Evolutionary conservation across 2,113 vertebrate species (phyloP).

Genomic region (Strigops habroptila): DNA sequence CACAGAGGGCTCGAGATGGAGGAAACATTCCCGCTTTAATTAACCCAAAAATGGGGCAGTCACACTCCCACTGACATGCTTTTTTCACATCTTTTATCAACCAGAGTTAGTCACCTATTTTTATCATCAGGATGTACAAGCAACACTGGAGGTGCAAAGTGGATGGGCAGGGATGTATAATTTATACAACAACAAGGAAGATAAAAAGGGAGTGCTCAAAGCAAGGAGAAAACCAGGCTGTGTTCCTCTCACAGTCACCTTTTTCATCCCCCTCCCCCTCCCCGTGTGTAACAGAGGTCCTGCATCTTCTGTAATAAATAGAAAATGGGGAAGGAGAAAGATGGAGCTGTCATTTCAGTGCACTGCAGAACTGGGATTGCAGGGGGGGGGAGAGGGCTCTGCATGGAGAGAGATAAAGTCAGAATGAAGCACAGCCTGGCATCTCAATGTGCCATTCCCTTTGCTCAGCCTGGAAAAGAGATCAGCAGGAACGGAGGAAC

Average conservation of each 20-base stretch:
- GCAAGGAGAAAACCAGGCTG: neutral
- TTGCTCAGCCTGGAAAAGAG: neutral
- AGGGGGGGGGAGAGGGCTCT: neutral
- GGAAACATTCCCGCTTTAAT: neutral
- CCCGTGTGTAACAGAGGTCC: neutral
- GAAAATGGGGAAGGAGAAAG: neutral
- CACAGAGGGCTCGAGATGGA: neutral
- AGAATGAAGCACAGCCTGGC: neutral
- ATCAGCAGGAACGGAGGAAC: neutral
- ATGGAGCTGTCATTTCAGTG: neutral
- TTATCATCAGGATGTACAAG: neutral
- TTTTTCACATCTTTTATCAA: neutral
- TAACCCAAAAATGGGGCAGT: conserved; percentile 1
- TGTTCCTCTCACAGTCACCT: neutral
- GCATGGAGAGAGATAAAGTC: neutral
- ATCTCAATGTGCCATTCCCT: neutral
- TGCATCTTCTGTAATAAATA: neutral
- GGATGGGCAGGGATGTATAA: neutral
- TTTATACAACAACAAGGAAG: neutral
- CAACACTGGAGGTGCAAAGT: conserved; percentile 15
- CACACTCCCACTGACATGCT: conserved; percentile 18
- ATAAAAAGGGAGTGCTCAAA: neutral
- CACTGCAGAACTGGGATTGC: neutral
- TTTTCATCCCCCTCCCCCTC: neutral
- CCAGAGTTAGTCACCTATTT: neutral